Conservation (phyloP, 2,113 vertebrate species). For the Scalopus aquaticus region DNA sequence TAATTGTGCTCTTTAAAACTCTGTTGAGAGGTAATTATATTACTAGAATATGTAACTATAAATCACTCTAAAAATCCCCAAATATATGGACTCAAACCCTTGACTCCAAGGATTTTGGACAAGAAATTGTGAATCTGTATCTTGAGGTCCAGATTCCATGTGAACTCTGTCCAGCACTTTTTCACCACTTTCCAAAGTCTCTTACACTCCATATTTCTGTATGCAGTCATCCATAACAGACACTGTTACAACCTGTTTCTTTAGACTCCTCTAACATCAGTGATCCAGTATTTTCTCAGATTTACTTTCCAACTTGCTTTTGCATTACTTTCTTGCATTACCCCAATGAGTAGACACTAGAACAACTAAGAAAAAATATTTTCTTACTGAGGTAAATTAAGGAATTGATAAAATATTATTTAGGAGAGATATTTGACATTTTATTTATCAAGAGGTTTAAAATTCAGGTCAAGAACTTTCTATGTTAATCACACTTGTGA, state of each 20-base stretch:
- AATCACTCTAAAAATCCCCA: background rate
- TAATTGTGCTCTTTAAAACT: background rate
- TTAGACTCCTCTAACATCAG: background rate
- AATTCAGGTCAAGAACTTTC: background rate
- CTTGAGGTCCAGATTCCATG: background rate
- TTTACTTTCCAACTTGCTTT: background rate
- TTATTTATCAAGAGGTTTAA: slow-evolving; percentile 18
- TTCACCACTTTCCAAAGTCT: background rate
- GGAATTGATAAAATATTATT: background rate
- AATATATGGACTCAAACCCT: background rate
- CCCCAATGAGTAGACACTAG: background rate
- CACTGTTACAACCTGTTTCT: background rate
- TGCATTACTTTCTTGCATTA: background rate
- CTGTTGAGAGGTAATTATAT: background rate
- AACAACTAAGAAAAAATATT: background rate
- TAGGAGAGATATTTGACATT: background rate
- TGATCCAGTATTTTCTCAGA: background rate
- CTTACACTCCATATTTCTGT: background rate
- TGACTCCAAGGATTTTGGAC: background rate
- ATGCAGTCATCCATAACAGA: background rate
- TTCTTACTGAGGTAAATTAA: background rate
- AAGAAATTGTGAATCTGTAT: background rate
- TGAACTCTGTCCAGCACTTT: background rate
- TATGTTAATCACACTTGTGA: background rate
- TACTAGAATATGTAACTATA: background rate